A percentile compares a stretch with the other conserved stretches of the same genome.
These are phyloP conservation scores for Cochlearius cochlearius DNA, from an alignment of 2,113 vertebrate genomes.

Conservation along the genomic window DNA sequence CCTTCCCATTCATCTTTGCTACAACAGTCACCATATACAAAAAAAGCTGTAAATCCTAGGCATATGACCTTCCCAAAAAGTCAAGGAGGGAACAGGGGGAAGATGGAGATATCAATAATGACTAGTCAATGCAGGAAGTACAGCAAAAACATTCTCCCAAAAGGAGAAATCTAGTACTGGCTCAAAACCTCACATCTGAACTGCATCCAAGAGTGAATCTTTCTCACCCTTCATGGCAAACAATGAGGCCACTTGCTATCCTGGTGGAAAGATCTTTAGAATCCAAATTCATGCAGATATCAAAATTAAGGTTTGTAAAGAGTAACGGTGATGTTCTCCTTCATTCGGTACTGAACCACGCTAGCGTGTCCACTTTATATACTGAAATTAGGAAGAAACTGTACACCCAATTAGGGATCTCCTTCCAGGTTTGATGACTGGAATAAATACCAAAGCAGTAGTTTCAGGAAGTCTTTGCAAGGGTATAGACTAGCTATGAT, in stretches of 20 bases:
- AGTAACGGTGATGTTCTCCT: neutral
- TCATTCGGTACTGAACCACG: neutral
- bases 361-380: neutral
- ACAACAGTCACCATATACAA: neutral
- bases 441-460: neutral
- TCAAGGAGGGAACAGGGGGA: neutral
- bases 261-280: neutral
- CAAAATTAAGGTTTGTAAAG: neutral
- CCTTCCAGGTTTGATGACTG: neutral
- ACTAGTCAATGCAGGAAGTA: neutral
- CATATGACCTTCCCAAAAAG: constrained; percentile 4
- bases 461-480: neutral
- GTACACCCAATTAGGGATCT: neutral
- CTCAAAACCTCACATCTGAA: neutral
- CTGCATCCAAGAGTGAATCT: neutral
- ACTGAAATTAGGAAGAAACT: neutral
- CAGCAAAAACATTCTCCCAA: neutral
- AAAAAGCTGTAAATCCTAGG: neutral
- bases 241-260: neutral
- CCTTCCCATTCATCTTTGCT: constrained; percentile 11
- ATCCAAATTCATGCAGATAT: neutral
- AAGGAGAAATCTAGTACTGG: neutral
- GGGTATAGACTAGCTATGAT: neutral
- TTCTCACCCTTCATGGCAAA: neutral
- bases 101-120: neutral